These are phyloP conservation scores for Dryas iulia DNA, from an alignment of 1,140 invertebrate genomes.

Conservation along the genomic window DNA sequence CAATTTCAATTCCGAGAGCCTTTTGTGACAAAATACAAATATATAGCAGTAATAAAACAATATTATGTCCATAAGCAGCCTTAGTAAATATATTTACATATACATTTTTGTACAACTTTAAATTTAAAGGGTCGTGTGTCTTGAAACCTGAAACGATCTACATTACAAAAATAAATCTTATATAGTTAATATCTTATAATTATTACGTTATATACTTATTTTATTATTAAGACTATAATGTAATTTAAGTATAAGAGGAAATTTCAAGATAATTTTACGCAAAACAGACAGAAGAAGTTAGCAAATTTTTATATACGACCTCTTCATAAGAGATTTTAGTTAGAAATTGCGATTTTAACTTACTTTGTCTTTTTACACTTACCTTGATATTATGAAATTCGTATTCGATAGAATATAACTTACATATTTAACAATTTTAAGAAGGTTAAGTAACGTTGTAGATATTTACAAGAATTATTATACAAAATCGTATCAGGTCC, in stretches of 20 bases:
- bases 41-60: conserved; percentile 2
- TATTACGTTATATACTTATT: not conserved
- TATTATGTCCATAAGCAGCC: not conserved
- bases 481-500: not conserved
- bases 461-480: not conserved
- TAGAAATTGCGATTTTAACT: not conserved
- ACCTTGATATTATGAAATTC: not conserved
- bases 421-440: not conserved
- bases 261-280: not conserved
- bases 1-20: conserved; percentile 8
- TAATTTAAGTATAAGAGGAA: not conserved
- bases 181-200: conserved; percentile 32
- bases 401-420: not conserved
- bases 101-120: conserved; percentile 28
- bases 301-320: not conserved
- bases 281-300: not conserved
- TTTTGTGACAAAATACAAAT: conserved; percentile 11
- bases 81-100: conserved; percentile 38
- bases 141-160: conserved; percentile 57
- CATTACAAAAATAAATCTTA: conserved; percentile 74
- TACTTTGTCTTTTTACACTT: not conserved
- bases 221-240: not conserved
- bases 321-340: not conserved
- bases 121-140: conserved; percentile 49
- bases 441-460: not conserved